phyloP scores from a whole-genome alignment of 2,113 vertebrate species.

The Heliornis fulica region DNA sequence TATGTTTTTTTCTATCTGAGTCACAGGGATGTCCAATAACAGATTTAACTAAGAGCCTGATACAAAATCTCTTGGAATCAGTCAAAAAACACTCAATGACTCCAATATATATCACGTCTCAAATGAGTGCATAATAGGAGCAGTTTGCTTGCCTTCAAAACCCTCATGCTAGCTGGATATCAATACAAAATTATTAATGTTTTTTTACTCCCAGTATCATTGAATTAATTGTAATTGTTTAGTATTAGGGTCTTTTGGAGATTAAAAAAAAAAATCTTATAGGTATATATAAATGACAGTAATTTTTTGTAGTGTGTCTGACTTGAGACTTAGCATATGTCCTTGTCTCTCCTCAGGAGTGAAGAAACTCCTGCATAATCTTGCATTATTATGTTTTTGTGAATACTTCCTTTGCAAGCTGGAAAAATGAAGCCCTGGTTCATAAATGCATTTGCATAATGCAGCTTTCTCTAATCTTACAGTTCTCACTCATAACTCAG shows the following conservation, averaged over 20 bases:
- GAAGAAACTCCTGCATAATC: background rate
- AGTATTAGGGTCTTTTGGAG: background rate
- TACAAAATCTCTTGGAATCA: background rate
- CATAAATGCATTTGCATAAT: background rate
- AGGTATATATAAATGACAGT: background rate
- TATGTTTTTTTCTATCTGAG: background rate
- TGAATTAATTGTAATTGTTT: background rate
- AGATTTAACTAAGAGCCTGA: background rate
- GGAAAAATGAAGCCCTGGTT: background rate
- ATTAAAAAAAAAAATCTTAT: background rate
- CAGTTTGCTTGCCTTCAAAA: background rate
- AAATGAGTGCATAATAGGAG: background rate
- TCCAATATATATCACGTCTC: background rate
- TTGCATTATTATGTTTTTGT: background rate
- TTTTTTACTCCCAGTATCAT: background rate
- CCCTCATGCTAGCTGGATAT: background rate
- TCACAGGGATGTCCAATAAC: background rate
- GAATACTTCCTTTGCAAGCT: background rate
- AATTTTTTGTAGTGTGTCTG: background rate
- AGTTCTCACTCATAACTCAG: background rate
- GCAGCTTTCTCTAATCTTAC: background rate
- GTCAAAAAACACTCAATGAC: background rate
- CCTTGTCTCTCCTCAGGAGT: background rate
- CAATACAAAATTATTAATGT: background rate
- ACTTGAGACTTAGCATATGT: background rate